Conservation (phyloP, 2,888 invertebrate species). For the Nephrotoma guestfalica region DNA sequence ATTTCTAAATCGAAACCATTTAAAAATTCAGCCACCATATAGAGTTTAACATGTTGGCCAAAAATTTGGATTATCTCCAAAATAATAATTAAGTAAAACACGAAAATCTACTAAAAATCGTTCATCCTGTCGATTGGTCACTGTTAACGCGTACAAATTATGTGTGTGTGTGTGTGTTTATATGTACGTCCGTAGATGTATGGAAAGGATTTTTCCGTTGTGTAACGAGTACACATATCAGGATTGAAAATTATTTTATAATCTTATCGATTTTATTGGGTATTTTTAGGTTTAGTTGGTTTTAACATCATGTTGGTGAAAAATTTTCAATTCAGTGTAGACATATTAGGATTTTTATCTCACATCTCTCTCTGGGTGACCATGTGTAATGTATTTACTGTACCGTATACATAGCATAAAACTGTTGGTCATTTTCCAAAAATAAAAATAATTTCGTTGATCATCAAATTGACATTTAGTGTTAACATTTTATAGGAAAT, state of each 20-base stretch:
- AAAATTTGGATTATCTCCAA: conserved; percentile 1
- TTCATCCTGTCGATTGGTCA: conserved; percentile 4
- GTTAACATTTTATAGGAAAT: background rate
- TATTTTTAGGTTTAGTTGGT: background rate
- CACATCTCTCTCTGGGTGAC: background rate
- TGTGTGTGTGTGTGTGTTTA: background rate
- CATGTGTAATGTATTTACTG: background rate
- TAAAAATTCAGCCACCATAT: background rate
- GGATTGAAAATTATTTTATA: background rate
- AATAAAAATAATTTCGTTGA: background rate
- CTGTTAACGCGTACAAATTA: background rate
- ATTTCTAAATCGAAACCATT: background rate
- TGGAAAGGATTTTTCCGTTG: background rate
- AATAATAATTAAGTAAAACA: background rate
- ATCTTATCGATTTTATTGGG: conserved; percentile 1
- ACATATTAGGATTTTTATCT: background rate
- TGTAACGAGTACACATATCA: background rate
- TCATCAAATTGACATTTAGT: background rate
- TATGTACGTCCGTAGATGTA: background rate
- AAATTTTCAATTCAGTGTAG: background rate
- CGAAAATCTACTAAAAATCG: background rate
- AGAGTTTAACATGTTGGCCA: conserved; percentile 4
- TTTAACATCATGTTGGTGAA: background rate
- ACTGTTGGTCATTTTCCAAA: background rate
- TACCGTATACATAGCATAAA: background rate